Conservation (phyloP, 2,113 vertebrate species). For the Cariama cristata region DNA sequence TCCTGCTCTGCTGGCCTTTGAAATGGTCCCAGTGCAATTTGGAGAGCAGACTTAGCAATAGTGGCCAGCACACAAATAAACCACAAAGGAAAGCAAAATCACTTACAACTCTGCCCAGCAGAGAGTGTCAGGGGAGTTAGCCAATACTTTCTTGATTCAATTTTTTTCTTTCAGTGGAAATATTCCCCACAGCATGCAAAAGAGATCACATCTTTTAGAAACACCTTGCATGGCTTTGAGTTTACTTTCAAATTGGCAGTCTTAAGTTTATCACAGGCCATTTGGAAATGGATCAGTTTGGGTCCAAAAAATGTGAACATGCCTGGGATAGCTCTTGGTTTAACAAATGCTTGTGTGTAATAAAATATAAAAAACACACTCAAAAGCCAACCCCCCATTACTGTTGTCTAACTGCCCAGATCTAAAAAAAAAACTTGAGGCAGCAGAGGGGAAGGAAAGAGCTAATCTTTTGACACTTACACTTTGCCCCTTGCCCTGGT, state of each 20-base stretch:
- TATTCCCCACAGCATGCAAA: neutral
- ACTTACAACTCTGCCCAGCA: neutral
- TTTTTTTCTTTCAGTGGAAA: neutral
- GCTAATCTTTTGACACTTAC: neutral
- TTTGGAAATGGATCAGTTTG: neutral
- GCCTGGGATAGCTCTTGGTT: neutral
- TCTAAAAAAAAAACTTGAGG: neutral
- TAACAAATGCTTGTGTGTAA: neutral
- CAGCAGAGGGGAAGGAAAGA: neutral
- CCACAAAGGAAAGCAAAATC: neutral
- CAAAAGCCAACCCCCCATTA: neutral
- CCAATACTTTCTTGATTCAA: neutral
- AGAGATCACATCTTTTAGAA: neutral
- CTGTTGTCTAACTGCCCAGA: neutral
- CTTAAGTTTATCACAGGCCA: neutral
- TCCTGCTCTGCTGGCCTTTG: neutral
- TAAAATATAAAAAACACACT: neutral
- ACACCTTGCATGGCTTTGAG: neutral
- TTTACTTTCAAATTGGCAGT: neutral
- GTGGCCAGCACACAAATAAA: neutral
- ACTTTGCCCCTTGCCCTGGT: neutral
- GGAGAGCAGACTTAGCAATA: neutral
- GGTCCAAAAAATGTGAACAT: neutral
- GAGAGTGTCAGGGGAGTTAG: neutral
- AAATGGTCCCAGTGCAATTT: neutral